Evolutionary conservation across 1,140 invertebrate species (phyloP).

Genomic region (Drosophila jambulina): DNA sequence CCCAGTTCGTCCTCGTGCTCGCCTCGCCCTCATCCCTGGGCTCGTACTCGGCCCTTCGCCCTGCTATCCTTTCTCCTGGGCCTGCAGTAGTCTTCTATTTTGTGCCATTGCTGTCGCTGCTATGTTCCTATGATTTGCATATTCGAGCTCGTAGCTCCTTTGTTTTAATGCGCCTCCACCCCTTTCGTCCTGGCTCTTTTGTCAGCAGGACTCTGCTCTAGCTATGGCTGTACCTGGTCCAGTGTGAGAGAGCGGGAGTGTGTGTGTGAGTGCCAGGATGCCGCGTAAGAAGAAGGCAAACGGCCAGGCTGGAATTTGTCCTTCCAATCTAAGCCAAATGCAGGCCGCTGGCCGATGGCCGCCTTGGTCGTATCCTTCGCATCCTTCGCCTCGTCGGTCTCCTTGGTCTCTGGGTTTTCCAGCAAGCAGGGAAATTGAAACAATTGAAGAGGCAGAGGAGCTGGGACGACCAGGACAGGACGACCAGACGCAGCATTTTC

Average conservation of each 20-base stretch:
- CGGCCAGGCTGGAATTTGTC: conserved; percentile 75
- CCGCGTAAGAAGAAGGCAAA: conserved; percentile 80
- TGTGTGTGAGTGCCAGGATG: conserved; percentile 58
- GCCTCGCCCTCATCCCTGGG: conserved; percentile 16
- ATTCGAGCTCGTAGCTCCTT: conserved; percentile 76
- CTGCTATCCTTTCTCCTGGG: conserved; percentile 14
- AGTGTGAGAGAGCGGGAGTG: conserved; percentile 12
- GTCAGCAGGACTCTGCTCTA: conserved; percentile 56
- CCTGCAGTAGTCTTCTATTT: conserved; percentile 36
- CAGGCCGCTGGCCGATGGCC: conserved; percentile 50
- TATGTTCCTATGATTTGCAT: conserved; percentile 80
- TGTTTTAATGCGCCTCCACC: conserved; percentile 76
- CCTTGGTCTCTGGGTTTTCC: conserved; percentile 42
- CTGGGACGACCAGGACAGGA: conserved; percentile 29
- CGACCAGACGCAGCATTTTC: conserved; percentile 79
- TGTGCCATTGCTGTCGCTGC: conserved; percentile 21
- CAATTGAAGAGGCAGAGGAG: conserved; percentile 72
- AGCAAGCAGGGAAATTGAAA: conserved; percentile 79
- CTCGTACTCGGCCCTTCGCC: conserved; percentile 1
- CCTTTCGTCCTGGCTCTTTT: conserved; percentile 68
- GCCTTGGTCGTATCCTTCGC: conserved; percentile 16
- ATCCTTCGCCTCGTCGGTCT: conserved; percentile 18
- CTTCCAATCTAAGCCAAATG: conserved; percentile 83
- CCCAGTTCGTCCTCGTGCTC: conserved; percentile 60
- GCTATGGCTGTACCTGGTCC: conserved; percentile 52